phyloP scores from a whole-genome alignment of 2,113 vertebrate species.

The Charadrius vociferus region DNA sequence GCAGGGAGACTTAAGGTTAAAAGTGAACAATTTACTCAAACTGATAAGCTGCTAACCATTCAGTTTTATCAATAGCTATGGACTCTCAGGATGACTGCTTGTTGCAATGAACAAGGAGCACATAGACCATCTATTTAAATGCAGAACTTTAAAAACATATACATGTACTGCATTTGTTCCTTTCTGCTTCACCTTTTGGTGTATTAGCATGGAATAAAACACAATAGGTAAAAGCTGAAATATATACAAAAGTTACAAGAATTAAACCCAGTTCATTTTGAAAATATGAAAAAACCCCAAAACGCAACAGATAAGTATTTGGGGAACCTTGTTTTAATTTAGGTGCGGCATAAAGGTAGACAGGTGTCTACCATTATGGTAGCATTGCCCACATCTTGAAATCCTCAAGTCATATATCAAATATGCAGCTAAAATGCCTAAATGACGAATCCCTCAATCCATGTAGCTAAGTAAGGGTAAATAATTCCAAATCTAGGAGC shows the following conservation, averaged over 20 bases:
- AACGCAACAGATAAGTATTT: background rate
- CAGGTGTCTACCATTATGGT: background rate
- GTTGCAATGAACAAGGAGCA: background rate
- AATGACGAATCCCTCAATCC: background rate
- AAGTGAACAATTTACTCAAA: background rate
- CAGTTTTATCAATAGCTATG: background rate
- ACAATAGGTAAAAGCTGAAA: background rate
- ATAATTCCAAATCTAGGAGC: background rate
- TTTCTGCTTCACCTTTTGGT: background rate
- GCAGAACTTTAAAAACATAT: background rate
- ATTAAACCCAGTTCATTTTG: background rate
- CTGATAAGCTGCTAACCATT: background rate
- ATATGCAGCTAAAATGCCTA: background rate
- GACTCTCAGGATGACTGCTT: background rate
- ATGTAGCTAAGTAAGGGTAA: background rate
- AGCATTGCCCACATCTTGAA: background rate
- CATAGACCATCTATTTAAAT: background rate
- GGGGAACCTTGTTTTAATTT: no score
- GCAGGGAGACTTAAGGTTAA: background rate
- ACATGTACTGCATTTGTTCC: background rate
- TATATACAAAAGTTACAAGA: background rate
- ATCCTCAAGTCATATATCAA: background rate
- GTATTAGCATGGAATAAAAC: background rate
- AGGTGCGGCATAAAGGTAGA: background rate
- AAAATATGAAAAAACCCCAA: background rate